These are phyloP conservation scores for Peromyscus californicus DNA, from an alignment of 2,113 vertebrate genomes.

Conservation along the genomic window DNA sequence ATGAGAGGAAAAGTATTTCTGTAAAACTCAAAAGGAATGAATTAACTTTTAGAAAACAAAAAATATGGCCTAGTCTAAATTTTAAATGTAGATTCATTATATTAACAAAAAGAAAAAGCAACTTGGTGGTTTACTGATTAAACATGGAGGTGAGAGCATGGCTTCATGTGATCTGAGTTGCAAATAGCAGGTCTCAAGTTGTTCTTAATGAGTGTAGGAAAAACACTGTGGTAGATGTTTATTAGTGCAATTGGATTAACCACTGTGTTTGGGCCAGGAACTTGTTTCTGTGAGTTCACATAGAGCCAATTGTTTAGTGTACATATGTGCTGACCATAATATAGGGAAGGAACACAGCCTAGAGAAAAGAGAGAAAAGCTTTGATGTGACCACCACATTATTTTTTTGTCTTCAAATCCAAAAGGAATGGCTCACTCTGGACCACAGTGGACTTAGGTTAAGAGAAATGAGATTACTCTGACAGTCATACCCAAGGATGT, in stretches of 20 bases:
- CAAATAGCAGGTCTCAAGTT: background rate
- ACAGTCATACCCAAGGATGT: conserved; percentile 58
- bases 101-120: background rate
- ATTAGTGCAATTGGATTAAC: background rate
- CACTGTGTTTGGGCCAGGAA: background rate
- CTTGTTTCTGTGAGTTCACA: background rate
- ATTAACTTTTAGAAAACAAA: background rate
- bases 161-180: background rate
- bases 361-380: background rate
- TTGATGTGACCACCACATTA: background rate
- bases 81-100: background rate
- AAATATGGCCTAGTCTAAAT: background rate
- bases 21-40: background rate
- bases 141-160: background rate
- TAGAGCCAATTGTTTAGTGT: background rate
- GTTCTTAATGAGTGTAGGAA: background rate
- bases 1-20: background rate
- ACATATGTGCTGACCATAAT: background rate
- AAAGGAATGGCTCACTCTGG: conserved; percentile 54
- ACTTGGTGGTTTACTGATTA: background rate
- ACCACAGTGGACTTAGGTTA: conserved; percentile 59
- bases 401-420: conserved; percentile 45
- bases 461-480: conserved; percentile 72
- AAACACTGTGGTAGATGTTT: conserved; percentile 14
- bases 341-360: background rate